phyloP scores from a whole-genome alignment of 2,888 invertebrate species.

The Mythimna albipuncta region DNA sequence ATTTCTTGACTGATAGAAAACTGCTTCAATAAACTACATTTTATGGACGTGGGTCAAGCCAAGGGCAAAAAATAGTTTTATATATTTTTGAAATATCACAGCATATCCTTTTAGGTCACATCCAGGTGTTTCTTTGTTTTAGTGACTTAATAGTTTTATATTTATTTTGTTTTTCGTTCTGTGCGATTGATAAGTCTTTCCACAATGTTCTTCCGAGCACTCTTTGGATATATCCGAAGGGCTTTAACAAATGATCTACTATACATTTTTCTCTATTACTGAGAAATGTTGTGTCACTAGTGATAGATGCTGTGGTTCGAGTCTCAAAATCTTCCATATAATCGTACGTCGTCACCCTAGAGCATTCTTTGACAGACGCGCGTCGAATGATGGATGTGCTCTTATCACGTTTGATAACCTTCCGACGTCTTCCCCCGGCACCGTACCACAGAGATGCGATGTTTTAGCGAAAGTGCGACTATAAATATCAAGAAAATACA shows the following conservation, averaged over 20 bases:
- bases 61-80: too few species aligned
- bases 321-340: slow-evolving; percentile 81
- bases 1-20: too few species aligned
- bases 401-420: slow-evolving; percentile 88
- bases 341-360: slow-evolving; percentile 66
- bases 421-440: slow-evolving; percentile 75
- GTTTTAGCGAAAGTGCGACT: slow-evolving; percentile 75
- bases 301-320: slow-evolving; percentile 61
- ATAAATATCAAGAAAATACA: slow-evolving; percentile 50
- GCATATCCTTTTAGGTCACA: too few species aligned
- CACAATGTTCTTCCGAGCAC: background rate
- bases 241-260: background rate
- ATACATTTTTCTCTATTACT: slow-evolving; percentile 20
- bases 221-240: background rate
- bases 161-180: too few species aligned
- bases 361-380: slow-evolving; percentile 75
- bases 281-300: slow-evolving; percentile 43
- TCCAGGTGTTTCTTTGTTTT: too few species aligned
- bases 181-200: slow-evolving; percentile 4
- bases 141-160: background rate
- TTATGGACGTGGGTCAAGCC: too few species aligned
- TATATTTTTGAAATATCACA: too few species aligned
- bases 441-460: slow-evolving; percentile 65
- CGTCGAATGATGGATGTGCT: slow-evolving; percentile 85
- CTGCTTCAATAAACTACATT: too few species aligned